Conservation (phyloP, 30 jellyfish, hydroid and myxozoan genomes). For the Aurelia aurita region DNA sequence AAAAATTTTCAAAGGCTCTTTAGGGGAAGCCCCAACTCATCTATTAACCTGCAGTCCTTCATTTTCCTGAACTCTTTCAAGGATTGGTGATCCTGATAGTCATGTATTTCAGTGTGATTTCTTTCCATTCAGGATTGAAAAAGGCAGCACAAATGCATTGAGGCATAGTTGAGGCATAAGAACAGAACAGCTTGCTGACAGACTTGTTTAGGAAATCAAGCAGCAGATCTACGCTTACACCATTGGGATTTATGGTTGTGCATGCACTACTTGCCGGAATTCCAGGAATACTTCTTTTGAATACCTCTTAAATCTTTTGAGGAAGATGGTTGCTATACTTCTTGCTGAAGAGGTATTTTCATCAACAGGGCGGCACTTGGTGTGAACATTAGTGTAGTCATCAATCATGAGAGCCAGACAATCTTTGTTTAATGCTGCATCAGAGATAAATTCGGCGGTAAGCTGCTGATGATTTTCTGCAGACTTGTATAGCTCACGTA, state of each 20-base stretch:
- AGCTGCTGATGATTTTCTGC: not conserved
- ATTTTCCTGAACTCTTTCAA: not conserved
- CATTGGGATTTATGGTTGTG: not conserved
- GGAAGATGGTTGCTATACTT: not conserved
- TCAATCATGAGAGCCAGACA: not conserved
- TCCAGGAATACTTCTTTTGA: constrained; percentile 1
- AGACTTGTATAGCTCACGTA: not conserved
- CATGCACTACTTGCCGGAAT: not conserved
- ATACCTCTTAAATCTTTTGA: too few species aligned
- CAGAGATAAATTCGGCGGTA: constrained; percentile 1
- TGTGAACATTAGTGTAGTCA: not conserved
- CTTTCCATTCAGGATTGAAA: constrained; percentile 9
- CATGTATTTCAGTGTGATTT: not conserved
- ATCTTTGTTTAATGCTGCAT: not conserved
- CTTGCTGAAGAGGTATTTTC: constrained; percentile 3
- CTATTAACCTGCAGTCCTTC: constrained; percentile 18
- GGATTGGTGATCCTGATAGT: constrained; percentile 7
- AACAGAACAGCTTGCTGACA: not conserved
- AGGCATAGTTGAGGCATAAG: constrained; percentile 9
- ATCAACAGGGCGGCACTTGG: too few species aligned
- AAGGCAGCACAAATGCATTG: constrained; percentile 5
- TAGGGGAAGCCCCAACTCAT: too few species aligned
- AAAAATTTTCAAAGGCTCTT: not conserved
- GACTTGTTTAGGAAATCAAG: not conserved
- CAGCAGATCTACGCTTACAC: not conserved